These are phyloP conservation scores for Brenthis daphne DNA, from an alignment of 2,888 invertebrate species.

Conservation along the genomic window DNA sequence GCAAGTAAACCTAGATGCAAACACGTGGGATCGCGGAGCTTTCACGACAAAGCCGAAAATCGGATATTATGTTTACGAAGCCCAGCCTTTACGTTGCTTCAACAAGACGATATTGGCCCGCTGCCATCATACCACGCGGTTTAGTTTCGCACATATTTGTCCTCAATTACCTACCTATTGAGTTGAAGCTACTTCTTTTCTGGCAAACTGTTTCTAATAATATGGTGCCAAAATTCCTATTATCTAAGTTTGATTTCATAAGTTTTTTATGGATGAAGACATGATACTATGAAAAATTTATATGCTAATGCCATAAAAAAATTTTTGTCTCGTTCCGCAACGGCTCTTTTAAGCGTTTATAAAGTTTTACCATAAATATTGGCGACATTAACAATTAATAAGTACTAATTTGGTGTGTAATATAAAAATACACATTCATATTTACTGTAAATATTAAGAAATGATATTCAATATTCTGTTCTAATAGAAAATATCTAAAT, in stretches of 20 bases:
- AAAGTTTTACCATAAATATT: too few species aligned
- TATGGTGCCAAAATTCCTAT: conserved; percentile 16
- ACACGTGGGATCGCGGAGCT: conserved; percentile 25
- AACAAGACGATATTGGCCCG: conserved; percentile 41
- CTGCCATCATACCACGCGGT: conserved; percentile 39
- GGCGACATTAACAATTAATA: too few species aligned
- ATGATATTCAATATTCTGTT: too few species aligned
- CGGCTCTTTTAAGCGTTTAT: too few species aligned
- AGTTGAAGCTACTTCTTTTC: conserved; percentile 33
- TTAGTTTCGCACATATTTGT: conserved; percentile 42
- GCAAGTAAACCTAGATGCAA: conserved; percentile 25
- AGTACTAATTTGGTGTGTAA: too few species aligned
- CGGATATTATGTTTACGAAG: conserved; percentile 48
- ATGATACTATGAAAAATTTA: too few species aligned
- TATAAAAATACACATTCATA: too few species aligned
- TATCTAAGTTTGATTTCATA: background rate
- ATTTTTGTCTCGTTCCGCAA: too few species aligned
- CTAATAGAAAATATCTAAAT: too few species aligned
- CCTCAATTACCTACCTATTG: conserved; percentile 39
- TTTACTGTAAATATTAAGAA: too few species aligned
- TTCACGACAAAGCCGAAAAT: conserved; percentile 43
- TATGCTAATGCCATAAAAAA: too few species aligned
- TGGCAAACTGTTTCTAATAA: conserved; percentile 24
- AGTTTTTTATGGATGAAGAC: too few species aligned
- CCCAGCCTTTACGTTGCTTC: conserved; percentile 29